Evolutionary conservation across 1,140 invertebrate genomes (phyloP).

Genomic region (Drosophila willistoni): DNA sequence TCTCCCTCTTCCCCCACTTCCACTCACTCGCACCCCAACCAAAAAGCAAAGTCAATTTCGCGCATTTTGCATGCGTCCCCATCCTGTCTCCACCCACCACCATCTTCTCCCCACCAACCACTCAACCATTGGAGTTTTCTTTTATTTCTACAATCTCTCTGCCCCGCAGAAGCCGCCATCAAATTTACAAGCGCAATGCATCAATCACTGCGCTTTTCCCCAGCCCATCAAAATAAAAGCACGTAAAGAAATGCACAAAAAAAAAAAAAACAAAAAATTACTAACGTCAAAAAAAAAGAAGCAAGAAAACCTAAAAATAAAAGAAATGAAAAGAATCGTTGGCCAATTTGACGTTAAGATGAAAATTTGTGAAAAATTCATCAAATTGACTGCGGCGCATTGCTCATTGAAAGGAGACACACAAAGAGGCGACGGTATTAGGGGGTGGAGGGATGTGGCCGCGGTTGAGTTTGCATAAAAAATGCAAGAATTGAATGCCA

Average conservation of each 20-base stretch:
- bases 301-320: slow-evolving; percentile 2
- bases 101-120: background rate
- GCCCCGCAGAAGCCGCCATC: slow-evolving; percentile 45
- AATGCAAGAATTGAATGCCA: slow-evolving; percentile 10
- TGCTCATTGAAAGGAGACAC: slow-evolving; percentile 61
- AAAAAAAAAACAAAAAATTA: background rate
- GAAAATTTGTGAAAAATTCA: slow-evolving; percentile 77
- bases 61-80: slow-evolving; percentile 71
- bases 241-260: slow-evolving; percentile 39
- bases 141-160: background rate
- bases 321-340: slow-evolving; percentile 45
- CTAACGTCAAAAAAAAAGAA: background rate
- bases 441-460: background rate
- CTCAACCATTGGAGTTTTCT: slow-evolving; percentile 3
- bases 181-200: slow-evolving; percentile 81
- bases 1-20: too few species aligned
- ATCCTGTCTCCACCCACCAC: background rate
- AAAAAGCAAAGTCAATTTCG: slow-evolving; percentile 80
- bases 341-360: slow-evolving; percentile 77
- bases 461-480: slow-evolving; percentile 13
- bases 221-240: slow-evolving; percentile 32
- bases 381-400: slow-evolving; percentile 69
- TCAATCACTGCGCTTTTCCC: slow-evolving; percentile 75
- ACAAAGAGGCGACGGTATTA: background rate
- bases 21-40: background rate